Evolutionary conservation across 2,797 vertebrate genomes (phyloP), one percentile per base, ranked within the genome.

Genomic region (Bucorvus abyssinicus): DNA sequence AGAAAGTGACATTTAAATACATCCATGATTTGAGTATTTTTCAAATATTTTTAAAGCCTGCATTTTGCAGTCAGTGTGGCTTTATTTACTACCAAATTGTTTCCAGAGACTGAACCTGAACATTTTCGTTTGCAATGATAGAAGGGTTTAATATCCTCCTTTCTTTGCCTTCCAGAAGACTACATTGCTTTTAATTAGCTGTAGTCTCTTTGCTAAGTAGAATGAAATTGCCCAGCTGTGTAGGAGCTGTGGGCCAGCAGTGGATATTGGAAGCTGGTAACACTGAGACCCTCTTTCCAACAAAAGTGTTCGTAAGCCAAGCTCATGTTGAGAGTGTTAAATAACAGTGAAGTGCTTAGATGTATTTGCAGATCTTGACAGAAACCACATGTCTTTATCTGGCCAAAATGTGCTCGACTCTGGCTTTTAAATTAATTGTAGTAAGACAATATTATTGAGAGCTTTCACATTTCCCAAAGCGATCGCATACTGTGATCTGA

Each of bases 171-270:
- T 95, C 69, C 90, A 88, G 87, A 90, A 77, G 7, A 44, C 11
- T 78, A 21, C 30, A 42, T 55, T 92, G 90, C 78, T 93, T 96
- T 96, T 93, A 92, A 94, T 93, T 93, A 92, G 38, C 57, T 75
- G 36, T 45, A 56, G 68, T 77, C 16, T 68, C 76, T 91, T 61
- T 91, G 68, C 49, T 90, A 92, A 96, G 55, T 73, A 82, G 59
- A 91, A 87, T 79, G 50, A 89, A 90, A 88, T 63, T 82, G 59
- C 55, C 90, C 93, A 95, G 87, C 71, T 94, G 92, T 87, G 60
- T 60, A 49, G 53, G n/a, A 78, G 47, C 19, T 0, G 0, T 18
- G 15, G 73, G 73, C 79, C 73, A 96, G 81, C 81, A 83, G 69
- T 75, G 77, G 42, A 47, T 85, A 23, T 29, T 91, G 68, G 81